A percentile compares a stretch with the other conserved stretches of the same genome.
Conservation (phyloP, 2,888 invertebrate genomes). For the Drosophila borealis region DNA sequence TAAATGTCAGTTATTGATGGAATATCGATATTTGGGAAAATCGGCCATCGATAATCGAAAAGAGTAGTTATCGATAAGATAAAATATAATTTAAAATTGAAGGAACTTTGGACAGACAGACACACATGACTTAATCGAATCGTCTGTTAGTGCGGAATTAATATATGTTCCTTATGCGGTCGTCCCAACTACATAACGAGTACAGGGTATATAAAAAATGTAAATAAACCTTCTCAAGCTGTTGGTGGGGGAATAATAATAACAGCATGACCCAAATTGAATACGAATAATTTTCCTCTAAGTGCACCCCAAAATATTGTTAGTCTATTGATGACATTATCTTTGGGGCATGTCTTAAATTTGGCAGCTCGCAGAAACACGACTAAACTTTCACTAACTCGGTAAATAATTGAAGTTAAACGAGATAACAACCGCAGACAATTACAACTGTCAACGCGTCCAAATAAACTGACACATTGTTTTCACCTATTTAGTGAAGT, state of each 20-base stretch:
- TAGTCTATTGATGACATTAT: background rate
- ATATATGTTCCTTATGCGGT: too few relatives aligned
- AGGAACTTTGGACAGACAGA: too few relatives aligned
- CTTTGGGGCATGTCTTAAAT: background rate
- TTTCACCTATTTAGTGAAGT: constrained; percentile 53
- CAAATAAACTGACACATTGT: constrained; percentile 57
- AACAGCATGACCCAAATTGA: constrained; percentile 28
- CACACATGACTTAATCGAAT: too few relatives aligned
- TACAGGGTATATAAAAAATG: background rate
- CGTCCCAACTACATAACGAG: too few relatives aligned
- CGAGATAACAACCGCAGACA: constrained; percentile 35
- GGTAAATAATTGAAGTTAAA: constrained; percentile 60
- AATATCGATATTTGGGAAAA: too few relatives aligned
- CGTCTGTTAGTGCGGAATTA: too few relatives aligned
- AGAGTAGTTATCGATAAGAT: too few relatives aligned
- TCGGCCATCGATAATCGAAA: too few relatives aligned
- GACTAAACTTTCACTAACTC: constrained; percentile 29
- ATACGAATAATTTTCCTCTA: background rate
- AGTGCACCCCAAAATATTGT: background rate
- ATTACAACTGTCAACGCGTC: constrained; percentile 55
- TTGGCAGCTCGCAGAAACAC: constrained; percentile 1
- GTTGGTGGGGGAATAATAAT: constrained; percentile 6
- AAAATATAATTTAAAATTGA: too few relatives aligned
- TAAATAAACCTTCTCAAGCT: background rate
- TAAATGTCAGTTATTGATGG: too few relatives aligned